Evolutionary conservation across 2,888 invertebrate species (phyloP), one percentile per base, ranked within the genome.

Genomic region (Coleophora deauratella): DNA sequence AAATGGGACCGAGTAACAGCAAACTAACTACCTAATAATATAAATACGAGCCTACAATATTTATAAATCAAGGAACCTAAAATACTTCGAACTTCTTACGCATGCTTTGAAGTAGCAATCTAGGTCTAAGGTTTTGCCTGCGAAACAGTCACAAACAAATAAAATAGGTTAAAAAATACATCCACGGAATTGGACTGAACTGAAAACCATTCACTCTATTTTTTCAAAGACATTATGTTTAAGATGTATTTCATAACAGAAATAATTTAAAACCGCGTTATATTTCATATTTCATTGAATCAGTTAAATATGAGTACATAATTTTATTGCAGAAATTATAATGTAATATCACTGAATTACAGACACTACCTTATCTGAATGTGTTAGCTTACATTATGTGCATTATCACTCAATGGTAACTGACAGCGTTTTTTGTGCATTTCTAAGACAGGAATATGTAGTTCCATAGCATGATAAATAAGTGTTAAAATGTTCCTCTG

Each of bases 271-370:
- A 44, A 28, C 28, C 34, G 35, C 33, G 36, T 35, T 46, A 42
- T n/a, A n/a, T n/a, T n/a, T n/a, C n/a, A 50, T 43, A 41, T 40
- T 41, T 32, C 21, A 21, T 21, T 21, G 21, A 21, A 21, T 6
- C 21, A 6, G 3, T 21, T 21, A 21, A 21, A 21, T 6, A 21
- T 21, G 21, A 35, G 45, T 43, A 32, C 37, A 27, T 41, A n/a
- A 36, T 37, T 44, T 14, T 32, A 39, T 45, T 39, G 51, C 46
- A 49, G 51, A 52, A 49, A 62, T 66, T 70, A 72, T 53, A 63
- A 66, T 6, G 62, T 72, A 79, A 78, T 78, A 79, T 79, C 79
- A 79, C 80, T 72, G 72, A 52, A 50, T 63, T 60, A 62, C 48
- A 57, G 62, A 62, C 66, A 71, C 61, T 47, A 57, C 55, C 21